Percentiles rank a stretch among this genome's conserved stretches.
Conservation (phyloP, 2,888 invertebrate genomes). For the Aphidius colemani region DNA sequence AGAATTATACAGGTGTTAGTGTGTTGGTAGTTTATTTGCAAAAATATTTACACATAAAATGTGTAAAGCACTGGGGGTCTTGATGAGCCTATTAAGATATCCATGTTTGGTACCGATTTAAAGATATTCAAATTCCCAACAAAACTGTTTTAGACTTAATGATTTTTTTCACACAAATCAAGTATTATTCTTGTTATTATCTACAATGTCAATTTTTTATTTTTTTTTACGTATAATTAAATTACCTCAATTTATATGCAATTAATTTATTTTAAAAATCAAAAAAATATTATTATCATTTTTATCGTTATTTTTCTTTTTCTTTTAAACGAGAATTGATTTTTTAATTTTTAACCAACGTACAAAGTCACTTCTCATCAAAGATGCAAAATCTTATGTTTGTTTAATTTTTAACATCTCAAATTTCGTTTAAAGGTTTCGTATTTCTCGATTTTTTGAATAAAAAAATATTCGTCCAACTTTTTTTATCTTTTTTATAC, state of each 20-base stretch:
- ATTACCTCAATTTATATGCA: background rate
- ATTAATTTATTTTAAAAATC: no score
- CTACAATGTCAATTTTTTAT: background rate
- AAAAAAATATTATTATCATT: background rate
- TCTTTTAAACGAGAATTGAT: background rate
- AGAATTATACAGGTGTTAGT: conserved; percentile 1
- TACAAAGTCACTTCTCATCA: no score
- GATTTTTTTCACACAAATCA: background rate
- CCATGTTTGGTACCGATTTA: conserved; percentile 26
- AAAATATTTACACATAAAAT: background rate
- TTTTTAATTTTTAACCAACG: no score
- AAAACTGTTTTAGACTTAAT: background rate
- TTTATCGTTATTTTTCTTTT: background rate
- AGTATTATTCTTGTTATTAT: background rate
- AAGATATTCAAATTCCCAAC: background rate
- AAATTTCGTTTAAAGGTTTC: no score
- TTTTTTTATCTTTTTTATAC: no score
- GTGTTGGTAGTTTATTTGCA: conserved; percentile 18
- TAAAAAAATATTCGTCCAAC: no score
- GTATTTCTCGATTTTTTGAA: no score
- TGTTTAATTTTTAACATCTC: no score
- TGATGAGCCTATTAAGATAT: conserved; percentile 31
- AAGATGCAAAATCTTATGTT: no score
- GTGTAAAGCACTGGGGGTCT: conserved; percentile 17
- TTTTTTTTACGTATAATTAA: background rate